Conservation (phyloP, 1,140 invertebrate genomes). For the Lepidurus packardi region DNA sequence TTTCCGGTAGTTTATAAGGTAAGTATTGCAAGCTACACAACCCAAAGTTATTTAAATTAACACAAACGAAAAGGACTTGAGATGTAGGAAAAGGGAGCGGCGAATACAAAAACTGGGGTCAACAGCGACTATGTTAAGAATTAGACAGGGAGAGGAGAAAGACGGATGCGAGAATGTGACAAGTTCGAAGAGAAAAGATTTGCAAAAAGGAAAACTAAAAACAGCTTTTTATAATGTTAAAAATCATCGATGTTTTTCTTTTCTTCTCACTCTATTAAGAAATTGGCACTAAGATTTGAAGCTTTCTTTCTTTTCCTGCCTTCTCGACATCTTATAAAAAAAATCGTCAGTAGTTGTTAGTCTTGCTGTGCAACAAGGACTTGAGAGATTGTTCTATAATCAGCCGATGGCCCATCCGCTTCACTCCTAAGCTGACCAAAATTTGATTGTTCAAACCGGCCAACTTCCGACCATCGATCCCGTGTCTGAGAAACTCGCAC, state of each 20-base stretch:
- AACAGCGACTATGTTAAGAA: neutral
- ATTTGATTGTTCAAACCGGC: slow-evolving; percentile 49
- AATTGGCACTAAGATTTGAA: slow-evolving; percentile 18
- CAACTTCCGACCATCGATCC: slow-evolving; percentile 49
- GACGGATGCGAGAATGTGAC: neutral
- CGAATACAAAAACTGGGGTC: neutral
- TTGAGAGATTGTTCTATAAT: slow-evolving; percentile 50
- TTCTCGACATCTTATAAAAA: neutral
- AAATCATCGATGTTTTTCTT: neutral
- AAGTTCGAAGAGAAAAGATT: neutral
- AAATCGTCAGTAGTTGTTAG: neutral
- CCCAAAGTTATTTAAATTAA: neutral
- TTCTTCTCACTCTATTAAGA: neutral
- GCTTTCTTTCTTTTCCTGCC: neutral
- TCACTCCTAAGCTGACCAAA: slow-evolving; percentile 51
- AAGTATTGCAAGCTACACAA: slow-evolving; percentile 22
- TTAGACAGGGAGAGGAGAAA: neutral
- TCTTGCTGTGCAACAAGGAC: slow-evolving; percentile 3
- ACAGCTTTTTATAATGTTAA: neutral
- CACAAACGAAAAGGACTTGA: slow-evolving; percentile 5
- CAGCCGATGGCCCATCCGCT: slow-evolving; percentile 51
- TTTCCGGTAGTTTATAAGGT: neutral
- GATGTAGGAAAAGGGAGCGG: neutral
- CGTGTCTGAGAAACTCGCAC: slow-evolving; percentile 45
- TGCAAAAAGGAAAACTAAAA: neutral